Evolutionary conservation across 2,797 vertebrate species (phyloP), one percentile per base, ranked within the genome.

Genomic region (Aulostomus chinensis): DNA sequence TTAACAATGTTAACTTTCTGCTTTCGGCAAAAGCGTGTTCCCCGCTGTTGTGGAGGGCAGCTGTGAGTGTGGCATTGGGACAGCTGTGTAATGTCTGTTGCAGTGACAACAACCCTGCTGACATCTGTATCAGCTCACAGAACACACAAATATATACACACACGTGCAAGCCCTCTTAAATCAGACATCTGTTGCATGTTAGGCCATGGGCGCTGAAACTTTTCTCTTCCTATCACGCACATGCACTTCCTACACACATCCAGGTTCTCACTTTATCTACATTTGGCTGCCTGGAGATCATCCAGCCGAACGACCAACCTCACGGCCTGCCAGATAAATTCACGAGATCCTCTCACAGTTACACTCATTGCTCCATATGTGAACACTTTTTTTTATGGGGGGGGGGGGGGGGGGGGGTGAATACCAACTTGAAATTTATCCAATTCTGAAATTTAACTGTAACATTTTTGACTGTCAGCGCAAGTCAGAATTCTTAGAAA

Each of bases 51-150:
- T 4, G 12, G 10, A 3, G 7, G 11, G 40, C 35, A n/a, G 51
- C 60, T 40, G 52, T 3, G 28, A 58, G 54, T 39, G 58, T 43
- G 55, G 55, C 53, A 45, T 13, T 24, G 30, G 39, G 49, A 34
- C 83, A 83, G 76, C 80, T 86, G 75, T 38, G 41, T 57, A 20
- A 39, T 20, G 54, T 80, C 68, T 54, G 68, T 59, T 45, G 49
- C 32, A 17, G 64, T 9, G 56, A 74, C 31, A 48, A 74, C 46
- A 30, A 25, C 24, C 24, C 58, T 3, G 54, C 63, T 11, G 58
- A 59, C 60, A 40, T 75, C 50, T 17, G n/a, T 12, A 36, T 57
- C 53, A 54, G 37, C 47, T 61, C 54, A 18, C 15, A 52, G 64
- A 67, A 75, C 62, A 58, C 68, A 61, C 68, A 42, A 64, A 70